Evolutionary conservation across 2,113 vertebrate genomes (phyloP), one percentile per base, ranked within the genome.

Genomic region (Ochotona princeps): DNA sequence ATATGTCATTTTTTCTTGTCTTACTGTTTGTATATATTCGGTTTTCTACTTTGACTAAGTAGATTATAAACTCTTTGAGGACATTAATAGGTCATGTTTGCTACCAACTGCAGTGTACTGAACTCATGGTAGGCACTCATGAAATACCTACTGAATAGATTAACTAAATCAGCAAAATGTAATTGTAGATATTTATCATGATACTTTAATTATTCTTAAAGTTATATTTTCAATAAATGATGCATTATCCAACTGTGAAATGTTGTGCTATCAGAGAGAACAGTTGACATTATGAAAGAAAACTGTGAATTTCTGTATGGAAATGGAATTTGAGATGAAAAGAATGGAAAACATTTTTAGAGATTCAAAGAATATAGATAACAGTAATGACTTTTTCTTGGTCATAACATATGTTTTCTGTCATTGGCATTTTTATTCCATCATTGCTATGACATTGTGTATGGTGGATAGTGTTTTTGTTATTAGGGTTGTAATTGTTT

Each of bases 361-460:
- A 75, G 57, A 4, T 44, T 73, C 11, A 44, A 35, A 61, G 8
- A 85, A 25, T 82, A 72, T 66, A 49, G 83, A 75, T 17, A 51
- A 67, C 65, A 69, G 54, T 73, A 18, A 67, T 84, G n/a, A 89
- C 8, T 84, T 87, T 63, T 51, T 51, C 84, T 91, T 79, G 54
- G 35, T 57, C 81, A 57, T 88, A 47, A 94, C 76, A 73, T 65
- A 35, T 83, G 28, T 65, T 80, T 38, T 15, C 38, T n/a, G 23
- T 84, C 35, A 10, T n/a, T 60, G 72, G 44, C 66, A 90, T 76
- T 76, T 70, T 87, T 60, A 54, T 54, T 67, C n/a, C n/a, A 17
- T 78, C 49, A 69, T 18, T 47, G 38, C 1, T 8, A 20, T 61
- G 21, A n/a, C 23, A 17, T 66, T 83, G 91, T 93, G 15, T 89